Conservation (phyloP, 2,113 vertebrate genomes). For the Pollachius pollachius region DNA sequence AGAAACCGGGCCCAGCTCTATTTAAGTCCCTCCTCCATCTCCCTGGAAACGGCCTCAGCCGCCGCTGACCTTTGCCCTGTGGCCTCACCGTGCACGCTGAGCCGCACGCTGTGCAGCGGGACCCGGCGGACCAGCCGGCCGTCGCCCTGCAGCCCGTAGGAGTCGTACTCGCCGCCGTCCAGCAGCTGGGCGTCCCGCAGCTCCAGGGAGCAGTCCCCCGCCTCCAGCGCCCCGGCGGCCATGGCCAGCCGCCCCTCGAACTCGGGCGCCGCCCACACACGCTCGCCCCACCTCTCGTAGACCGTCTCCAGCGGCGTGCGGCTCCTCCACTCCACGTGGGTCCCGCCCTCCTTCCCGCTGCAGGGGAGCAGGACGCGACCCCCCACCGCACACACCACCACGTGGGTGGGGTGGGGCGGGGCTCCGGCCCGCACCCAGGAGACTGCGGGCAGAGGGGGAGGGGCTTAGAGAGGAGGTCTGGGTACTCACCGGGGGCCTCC, state of each 20-base stretch:
- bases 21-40: too few species aligned
- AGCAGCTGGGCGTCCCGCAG: conserved; percentile 57
- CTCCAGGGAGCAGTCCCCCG: conserved; percentile 66
- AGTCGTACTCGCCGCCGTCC: conserved; percentile 63
- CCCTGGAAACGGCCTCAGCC: too few species aligned
- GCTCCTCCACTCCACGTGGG: conserved; percentile 62
- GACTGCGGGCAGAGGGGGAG: conserved; percentile 13
- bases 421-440: neutral
- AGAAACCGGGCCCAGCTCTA: too few species aligned
- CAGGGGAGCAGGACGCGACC: conserved; percentile 60
- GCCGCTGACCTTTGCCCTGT: neutral
- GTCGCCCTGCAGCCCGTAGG: conserved; percentile 59
- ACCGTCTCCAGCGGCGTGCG: neutral
- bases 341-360: conserved; percentile 35
- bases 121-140: conserved; percentile 12
- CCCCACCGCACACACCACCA: conserved; percentile 44
- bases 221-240: conserved; percentile 25
- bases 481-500: too few species aligned
- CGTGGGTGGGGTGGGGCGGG: conserved; percentile 17
- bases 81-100: conserved; percentile 55
- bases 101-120: conserved; percentile 60
- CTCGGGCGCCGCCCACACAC: conserved; percentile 31
- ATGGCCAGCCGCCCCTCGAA: conserved; percentile 45
- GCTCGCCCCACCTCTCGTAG: conserved; percentile 48
- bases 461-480: neutral